phyloP scores from a whole-genome alignment of 2,113 vertebrate genomes.

The Periophthalmodon schlosseri region DNA sequence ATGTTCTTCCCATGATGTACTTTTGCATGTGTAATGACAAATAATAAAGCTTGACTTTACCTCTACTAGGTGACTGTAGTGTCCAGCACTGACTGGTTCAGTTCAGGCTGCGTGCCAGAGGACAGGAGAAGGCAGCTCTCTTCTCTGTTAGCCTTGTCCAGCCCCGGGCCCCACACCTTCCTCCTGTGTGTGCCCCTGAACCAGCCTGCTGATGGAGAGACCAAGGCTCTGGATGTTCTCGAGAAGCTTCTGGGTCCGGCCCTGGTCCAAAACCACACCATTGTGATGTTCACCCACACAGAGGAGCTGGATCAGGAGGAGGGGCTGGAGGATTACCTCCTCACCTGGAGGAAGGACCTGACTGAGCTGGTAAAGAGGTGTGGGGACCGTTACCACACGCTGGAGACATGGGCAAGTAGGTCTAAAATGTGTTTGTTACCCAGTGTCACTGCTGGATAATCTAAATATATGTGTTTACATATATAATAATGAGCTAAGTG shows the following conservation, averaged over 20 bases:
- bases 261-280: conserved; percentile 49
- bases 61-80: conserved; percentile 64
- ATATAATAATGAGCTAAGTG: no score
- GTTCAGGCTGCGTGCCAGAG: conserved; percentile 50
- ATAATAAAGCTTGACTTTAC: not conserved
- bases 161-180: conserved; percentile 75
- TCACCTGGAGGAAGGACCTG: conserved; percentile 67
- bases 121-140: conserved; percentile 62
- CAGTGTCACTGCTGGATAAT: not conserved
- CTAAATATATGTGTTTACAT: not conserved
- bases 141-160: conserved; percentile 59
- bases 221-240: conserved; percentile 63
- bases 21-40: not conserved
- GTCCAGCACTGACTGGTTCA: conserved; percentile 72
- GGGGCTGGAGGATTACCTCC: conserved; percentile 66
- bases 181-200: conserved; percentile 73
- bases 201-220: conserved; percentile 52
- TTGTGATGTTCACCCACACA: conserved; percentile 74
- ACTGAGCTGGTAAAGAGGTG: conserved; percentile 65
- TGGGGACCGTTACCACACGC: conserved; percentile 61
- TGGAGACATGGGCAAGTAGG: conserved; percentile 31
- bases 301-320: conserved; percentile 67
- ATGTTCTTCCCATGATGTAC: not conserved
- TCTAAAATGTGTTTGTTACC: not conserved
- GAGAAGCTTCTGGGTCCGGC: conserved; percentile 59